Conservation (phyloP, 2,888 invertebrate genomes). For the Hypena proboscidalis region DNA sequence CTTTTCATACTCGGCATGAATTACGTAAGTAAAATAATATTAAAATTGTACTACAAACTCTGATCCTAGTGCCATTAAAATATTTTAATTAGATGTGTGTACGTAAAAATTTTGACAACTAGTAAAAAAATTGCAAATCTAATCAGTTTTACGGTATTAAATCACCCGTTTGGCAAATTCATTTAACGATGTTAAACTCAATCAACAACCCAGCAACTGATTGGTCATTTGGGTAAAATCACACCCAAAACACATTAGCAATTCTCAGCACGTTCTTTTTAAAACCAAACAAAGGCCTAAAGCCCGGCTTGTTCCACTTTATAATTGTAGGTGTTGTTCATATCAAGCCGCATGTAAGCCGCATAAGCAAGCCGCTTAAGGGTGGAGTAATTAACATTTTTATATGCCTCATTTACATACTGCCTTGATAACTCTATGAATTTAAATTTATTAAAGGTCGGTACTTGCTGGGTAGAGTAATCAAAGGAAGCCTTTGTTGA, state of each 20-base stretch:
- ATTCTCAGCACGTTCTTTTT: constrained; percentile 2
- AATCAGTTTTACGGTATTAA: too few species aligned
- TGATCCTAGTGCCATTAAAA: too few species aligned
- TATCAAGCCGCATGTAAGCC: constrained; percentile 37
- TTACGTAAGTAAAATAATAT: too few species aligned
- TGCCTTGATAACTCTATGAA: constrained; percentile 64
- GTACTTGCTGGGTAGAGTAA: constrained; percentile 40
- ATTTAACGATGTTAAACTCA: too few species aligned
- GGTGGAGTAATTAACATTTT: constrained; percentile 65
- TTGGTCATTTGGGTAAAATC: neutral
- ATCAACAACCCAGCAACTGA: too few species aligned
- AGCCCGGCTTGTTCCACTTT: constrained; percentile 24
- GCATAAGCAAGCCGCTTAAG: constrained; percentile 37
- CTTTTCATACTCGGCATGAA: too few species aligned
- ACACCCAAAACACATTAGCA: neutral
- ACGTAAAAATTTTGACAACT: too few species aligned
- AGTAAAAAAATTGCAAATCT: too few species aligned
- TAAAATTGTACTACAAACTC: too few species aligned
- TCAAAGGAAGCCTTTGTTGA: constrained; percentile 39
- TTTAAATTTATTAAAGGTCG: constrained; percentile 65
- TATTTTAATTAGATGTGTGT: too few species aligned
- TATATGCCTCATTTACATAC: constrained; percentile 65
- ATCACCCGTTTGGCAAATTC: too few species aligned
- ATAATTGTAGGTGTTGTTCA: constrained; percentile 38
- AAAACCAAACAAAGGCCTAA: constrained; percentile 13